A percentile compares a stretch with the other conserved stretches of the same genome.
Evolutionary conservation across 2,888 invertebrate genomes (phyloP).

Genomic region (Hydrotaea cyrtoneurina): DNA sequence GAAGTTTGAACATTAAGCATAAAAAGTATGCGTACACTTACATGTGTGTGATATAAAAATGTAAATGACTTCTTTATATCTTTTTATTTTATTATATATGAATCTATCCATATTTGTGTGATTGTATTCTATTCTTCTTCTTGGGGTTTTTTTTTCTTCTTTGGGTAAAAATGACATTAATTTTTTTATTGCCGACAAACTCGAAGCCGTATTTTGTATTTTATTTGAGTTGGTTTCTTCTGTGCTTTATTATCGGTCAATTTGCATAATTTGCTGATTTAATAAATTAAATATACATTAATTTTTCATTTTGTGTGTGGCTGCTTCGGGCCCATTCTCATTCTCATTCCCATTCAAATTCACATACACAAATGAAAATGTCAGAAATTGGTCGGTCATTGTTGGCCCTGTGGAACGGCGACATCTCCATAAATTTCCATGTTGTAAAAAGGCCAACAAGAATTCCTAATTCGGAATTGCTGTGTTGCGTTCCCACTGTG

Average conservation of each 20-base stretch:
- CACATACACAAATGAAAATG: constrained; percentile 43
- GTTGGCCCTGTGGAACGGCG: background rate
- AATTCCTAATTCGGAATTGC: constrained; percentile 18
- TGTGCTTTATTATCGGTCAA: constrained; percentile 43
- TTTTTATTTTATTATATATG: background rate
- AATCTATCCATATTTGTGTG: constrained; percentile 3
- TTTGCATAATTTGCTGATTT: constrained; percentile 61
- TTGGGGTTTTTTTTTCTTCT: background rate
- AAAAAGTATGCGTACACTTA: background rate
- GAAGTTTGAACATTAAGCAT: background rate
- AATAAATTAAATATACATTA: constrained; percentile 51
- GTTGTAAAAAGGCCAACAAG: background rate
- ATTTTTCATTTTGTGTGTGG: constrained; percentile 34
- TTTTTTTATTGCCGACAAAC: constrained; percentile 10
- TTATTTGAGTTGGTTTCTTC: constrained; percentile 3
- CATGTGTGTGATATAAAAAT: background rate
- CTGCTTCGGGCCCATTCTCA: constrained; percentile 13
- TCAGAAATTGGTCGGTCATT: constrained; percentile 30
- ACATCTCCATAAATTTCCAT: constrained; percentile 26
- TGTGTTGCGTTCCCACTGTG: constrained; percentile 45
- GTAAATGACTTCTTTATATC: constrained; percentile 18
- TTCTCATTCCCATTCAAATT: constrained; percentile 22
- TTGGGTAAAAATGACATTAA: constrained; percentile 2
- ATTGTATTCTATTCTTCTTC: background rate
- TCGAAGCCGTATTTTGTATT: background rate